Evolutionary conservation across 2,888 invertebrate species (phyloP), one percentile per base, ranked within the genome.

Genomic region (Morpho achilles): DNA sequence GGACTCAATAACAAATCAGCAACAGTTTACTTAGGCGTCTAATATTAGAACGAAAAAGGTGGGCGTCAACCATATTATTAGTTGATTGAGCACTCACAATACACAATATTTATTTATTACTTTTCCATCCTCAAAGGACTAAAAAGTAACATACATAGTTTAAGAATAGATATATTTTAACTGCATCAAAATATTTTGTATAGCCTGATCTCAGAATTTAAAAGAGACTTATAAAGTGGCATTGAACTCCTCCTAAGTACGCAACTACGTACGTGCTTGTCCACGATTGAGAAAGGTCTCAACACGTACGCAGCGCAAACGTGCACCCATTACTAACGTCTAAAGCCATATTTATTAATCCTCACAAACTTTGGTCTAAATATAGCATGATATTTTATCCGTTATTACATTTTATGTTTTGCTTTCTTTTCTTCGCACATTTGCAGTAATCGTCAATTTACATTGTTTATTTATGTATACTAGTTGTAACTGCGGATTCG

Each of bases 351-450:
- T 77, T 77, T 77, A 77, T 77, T 71, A 70, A 72, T 68, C 62
- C 69, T 66, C 63, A 67, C 68, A 72, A 76, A 79, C 72, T 76
- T 75, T 73, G 58, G 41, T 69, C 75, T 78, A 78, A 80, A 78
- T 73, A 79, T 77, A 81, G 69, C 68, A 61, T 9, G 9, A 41
- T 39, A 56, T 50, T 56, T 50, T 46, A 49, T 40, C 45, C 40
- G 56, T 50, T 48, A 50, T 56, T 50, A 39, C 56, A 41, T 53
- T 47, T 40, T 53, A 53, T 53, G 45, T 53, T 46, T 41, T 46
- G 41, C 22, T 46, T 46, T 46, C 22, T 46, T 39, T 16, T 9
- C n/a, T 32, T 52, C 39, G 7, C 44, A 52, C 10, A 32, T 45
- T 16, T 45, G 32, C 44, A n/a, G 8, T 10, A 10, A 50, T 40